Conservation (phyloP, 2,113 vertebrate genomes). For the Erythrolamprus reginae region DNA sequence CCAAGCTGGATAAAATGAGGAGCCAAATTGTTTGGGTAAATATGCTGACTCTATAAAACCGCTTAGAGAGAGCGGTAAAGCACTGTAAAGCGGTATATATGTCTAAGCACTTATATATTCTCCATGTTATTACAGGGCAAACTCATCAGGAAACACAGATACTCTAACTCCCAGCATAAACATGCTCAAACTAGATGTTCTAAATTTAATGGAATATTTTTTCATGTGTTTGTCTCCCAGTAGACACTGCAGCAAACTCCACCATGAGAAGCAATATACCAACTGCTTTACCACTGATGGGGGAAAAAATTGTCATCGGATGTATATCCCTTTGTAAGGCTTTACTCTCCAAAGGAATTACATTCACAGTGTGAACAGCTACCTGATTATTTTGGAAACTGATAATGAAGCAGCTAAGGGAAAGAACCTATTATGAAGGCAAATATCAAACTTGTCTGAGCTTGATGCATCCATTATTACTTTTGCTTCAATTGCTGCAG, state of each 20-base stretch:
- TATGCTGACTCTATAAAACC: too few relatives aligned
- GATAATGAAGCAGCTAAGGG: slow-evolving; percentile 33
- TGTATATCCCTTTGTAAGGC: neutral
- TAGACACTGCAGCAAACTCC: neutral
- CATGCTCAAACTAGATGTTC: neutral
- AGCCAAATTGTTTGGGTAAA: too few relatives aligned
- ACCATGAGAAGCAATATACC: neutral
- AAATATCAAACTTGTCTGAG: slow-evolving; percentile 30
- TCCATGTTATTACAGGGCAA: neutral
- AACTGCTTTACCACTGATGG: neutral
- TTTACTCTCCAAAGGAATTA: slow-evolving; percentile 26
- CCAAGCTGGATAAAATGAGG: too few relatives aligned
- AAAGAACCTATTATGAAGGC: slow-evolving; percentile 29
- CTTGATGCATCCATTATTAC: slow-evolving; percentile 39
- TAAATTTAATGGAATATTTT: neutral
- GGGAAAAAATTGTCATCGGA: neutral
- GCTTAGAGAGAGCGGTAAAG: too few relatives aligned
- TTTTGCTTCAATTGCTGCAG: slow-evolving; percentile 25
- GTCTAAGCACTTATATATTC: neutral
- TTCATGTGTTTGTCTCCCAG: neutral
- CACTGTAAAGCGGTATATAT: too few relatives aligned
- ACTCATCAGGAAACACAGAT: neutral
- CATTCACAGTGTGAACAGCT: slow-evolving; percentile 11
- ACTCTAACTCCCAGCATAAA: neutral
- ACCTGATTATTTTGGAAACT: slow-evolving; percentile 27